Evolutionary conservation across 2,113 vertebrate genomes (phyloP), one percentile per base, ranked within the genome.

Genomic region (Indicator indicator): DNA sequence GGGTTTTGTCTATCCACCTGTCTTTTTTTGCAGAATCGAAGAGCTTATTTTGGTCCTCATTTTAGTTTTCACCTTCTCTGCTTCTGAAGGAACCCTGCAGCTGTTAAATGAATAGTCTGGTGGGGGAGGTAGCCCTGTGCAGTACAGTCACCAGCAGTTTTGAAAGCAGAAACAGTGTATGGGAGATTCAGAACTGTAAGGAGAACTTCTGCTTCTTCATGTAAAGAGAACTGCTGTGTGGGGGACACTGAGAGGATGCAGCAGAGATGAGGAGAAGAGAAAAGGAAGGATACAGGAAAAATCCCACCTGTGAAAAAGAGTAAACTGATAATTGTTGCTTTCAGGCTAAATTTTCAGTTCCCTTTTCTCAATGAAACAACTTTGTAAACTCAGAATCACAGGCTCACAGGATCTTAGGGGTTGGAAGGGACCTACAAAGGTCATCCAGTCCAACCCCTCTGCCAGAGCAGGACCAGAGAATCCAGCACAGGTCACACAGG

Each of bases 361-460:
- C 23, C 11, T 65, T 18, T 93, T 80, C 67, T 16, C n/a, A 88
- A 67, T 63, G n/a, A 50, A 80, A 59, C 4, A 55, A 13, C 6
- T 18, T 21, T 23, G 59, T 58, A 83, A 65, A n/a, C 12, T 0
- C 0, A 30, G 28, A n/a, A 6, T 18, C 42, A 42, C 42, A 42
- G 42, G 42, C 12, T 42, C 42, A 12, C 42, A 42, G 42, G 42
- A 42, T 42, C 11, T 42, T 42, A 42, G 42, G 42, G 42, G 12
- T 42, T 42, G 42, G 42, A 42, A 42, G 42, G 42, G 42, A 42
- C 42, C 42, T 42, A 12, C 15, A 15, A 15, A 42, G 11, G 14
- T 42, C 11, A 42, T 42, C 12, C 5, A 42, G 42, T 42, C 42
- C 42, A 42, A 42, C 40, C 40, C 40, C 40, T 36, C 42, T 42